Percentiles rank a stretch among this genome's conserved stretches.
These are phyloP conservation scores for Acromyrmex echinatior DNA, from an alignment of 1,140 invertebrate species.

Conservation along the genomic window DNA sequence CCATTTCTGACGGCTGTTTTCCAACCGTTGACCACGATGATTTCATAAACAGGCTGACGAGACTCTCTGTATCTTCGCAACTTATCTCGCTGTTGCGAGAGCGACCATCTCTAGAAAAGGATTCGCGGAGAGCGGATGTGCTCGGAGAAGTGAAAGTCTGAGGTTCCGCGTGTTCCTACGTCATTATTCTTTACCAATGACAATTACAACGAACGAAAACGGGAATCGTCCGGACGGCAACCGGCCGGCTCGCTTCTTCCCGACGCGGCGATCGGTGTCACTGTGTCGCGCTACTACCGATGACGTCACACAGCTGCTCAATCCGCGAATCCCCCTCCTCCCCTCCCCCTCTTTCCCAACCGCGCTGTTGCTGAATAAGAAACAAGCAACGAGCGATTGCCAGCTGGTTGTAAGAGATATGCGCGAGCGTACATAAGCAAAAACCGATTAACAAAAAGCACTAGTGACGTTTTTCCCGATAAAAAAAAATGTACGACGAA, in stretches of 20 bases:
- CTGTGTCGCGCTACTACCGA: constrained; percentile 76
- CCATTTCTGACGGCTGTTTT: constrained; percentile 9
- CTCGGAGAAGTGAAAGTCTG: constrained; percentile 44
- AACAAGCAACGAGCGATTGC: constrained; percentile 65
- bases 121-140: constrained; percentile 13
- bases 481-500: not conserved
- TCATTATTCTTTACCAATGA: constrained; percentile 42
- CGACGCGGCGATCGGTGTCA: constrained; percentile 80
- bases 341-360: not conserved
- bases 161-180: constrained; percentile 20
- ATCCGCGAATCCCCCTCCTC: too few species aligned
- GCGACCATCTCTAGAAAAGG: not conserved
- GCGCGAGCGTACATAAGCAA: constrained; percentile 40
- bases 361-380: constrained; percentile 61
- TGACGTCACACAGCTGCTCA: too few species aligned
- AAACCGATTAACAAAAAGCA: constrained; percentile 45
- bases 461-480: constrained; percentile 19
- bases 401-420: constrained; percentile 64
- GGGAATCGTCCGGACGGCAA: constrained; percentile 46
- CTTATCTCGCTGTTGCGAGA: constrained; percentile 33
- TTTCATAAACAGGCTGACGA: constrained; percentile 34
- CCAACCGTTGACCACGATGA: constrained; percentile 11
- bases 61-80: not conserved
- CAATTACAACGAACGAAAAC: constrained; percentile 39
- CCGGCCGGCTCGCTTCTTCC: constrained; percentile 62